A percentile compares a stretch with the other conserved stretches of the same genome.
Evolutionary conservation across 2,888 invertebrate genomes (phyloP).

Genomic region (Macropis europaea): DNA sequence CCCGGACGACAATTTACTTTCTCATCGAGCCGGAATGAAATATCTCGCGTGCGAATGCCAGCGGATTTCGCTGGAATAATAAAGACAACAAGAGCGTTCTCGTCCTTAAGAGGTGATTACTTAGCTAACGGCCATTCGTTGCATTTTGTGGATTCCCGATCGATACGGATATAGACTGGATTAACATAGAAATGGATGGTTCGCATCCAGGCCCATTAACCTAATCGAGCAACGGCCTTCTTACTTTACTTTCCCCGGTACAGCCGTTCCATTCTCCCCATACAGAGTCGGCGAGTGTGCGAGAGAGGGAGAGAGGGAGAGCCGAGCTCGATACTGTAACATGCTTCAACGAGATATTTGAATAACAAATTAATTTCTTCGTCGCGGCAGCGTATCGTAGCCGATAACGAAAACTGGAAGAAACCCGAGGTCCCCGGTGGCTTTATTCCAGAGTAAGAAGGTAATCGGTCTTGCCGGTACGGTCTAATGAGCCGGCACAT

Average conservation of each 20-base stretch:
- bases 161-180: slow-evolving; percentile 63
- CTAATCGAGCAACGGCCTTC: slow-evolving; percentile 59
- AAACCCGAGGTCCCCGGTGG: neutral
- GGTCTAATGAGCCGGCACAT: slow-evolving; percentile 33
- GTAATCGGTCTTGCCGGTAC: slow-evolving; percentile 33
- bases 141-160: slow-evolving; percentile 61
- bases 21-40: too few relatives aligned
- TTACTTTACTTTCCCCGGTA: slow-evolving; percentile 30
- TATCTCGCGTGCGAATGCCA: too few relatives aligned
- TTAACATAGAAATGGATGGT: slow-evolving; percentile 73
- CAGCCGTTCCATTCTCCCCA: neutral
- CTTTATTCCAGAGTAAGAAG: slow-evolving; percentile 10
- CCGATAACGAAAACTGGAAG: slow-evolving; percentile 42
- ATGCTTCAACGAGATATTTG: slow-evolving; percentile 62
- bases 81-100: too few relatives aligned
- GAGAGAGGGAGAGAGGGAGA: too few relatives aligned
- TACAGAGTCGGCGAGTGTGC: neutral
- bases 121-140: slow-evolving; percentile 26
- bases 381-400: slow-evolving; percentile 26
- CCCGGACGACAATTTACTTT: too few relatives aligned
- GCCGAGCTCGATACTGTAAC: slow-evolving; percentile 7
- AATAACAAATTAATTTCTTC: slow-evolving; percentile 72
- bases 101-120: slow-evolving; percentile 16
- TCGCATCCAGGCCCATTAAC: slow-evolving; percentile 71
- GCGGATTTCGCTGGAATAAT: too few relatives aligned